Conservation (phyloP, 1,140 invertebrate genomes). For the Sinella curviseta region DNA sequence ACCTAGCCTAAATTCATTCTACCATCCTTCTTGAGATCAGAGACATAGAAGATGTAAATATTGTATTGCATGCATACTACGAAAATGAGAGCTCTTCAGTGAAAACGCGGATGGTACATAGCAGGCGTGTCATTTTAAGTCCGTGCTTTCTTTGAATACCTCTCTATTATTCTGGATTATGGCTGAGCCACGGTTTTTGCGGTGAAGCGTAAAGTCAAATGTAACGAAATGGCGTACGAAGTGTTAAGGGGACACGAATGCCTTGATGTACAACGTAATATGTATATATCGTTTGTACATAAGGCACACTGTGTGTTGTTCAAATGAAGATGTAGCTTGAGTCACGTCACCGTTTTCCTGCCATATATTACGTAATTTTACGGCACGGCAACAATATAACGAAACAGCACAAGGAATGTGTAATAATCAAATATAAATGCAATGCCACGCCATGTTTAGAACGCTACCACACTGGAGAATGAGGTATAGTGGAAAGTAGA, state of each 20-base stretch:
- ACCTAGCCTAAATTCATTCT: background rate
- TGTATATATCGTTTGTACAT: too few relatives aligned
- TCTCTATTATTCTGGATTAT: slow-evolving; percentile 10
- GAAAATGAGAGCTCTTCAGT: too few relatives aligned
- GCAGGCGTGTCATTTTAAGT: background rate
- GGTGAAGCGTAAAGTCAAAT: background rate
- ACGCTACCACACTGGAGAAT: background rate
- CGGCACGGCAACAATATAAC: background rate
- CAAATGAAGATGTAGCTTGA: too few relatives aligned
- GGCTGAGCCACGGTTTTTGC: slow-evolving; percentile 4
- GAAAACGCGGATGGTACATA: background rate
- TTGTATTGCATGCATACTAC: too few relatives aligned
- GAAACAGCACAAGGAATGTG: too few relatives aligned
- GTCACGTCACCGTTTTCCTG: background rate
- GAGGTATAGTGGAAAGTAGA: too few relatives aligned
- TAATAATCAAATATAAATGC: background rate
- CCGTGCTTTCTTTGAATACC: background rate
- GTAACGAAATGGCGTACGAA: background rate
- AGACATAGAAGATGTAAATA: too few relatives aligned
- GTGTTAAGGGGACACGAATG: too few relatives aligned
- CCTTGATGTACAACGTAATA: too few relatives aligned
- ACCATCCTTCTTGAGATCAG: background rate
- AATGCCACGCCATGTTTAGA: background rate
- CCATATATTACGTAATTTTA: background rate
- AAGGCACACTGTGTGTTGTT: too few relatives aligned